phyloP scores from a whole-genome alignment of 1,140 invertebrate species.

The Berghia stephanieae region DNA sequence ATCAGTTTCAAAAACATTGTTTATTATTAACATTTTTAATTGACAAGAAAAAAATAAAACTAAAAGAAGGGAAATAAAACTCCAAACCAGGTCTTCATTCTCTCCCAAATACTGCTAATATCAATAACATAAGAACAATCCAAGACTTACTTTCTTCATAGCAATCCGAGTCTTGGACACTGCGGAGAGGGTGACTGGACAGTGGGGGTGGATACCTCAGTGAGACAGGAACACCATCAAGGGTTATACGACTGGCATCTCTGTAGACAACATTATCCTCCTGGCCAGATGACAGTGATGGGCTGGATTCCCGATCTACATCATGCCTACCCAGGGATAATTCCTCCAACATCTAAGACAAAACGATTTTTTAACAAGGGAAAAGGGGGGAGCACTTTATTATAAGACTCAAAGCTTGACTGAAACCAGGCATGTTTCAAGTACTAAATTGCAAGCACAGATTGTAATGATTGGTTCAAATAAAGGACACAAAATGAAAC shows the following conservation, averaged over 20 bases:
- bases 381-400: too few species aligned
- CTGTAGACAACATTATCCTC: background rate
- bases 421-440: too few species aligned
- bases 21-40: too few species aligned
- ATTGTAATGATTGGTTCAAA: too few species aligned
- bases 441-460: too few species aligned
- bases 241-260: constrained; percentile 9
- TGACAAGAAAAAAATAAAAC: too few species aligned
- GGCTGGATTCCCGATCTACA: background rate
- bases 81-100: too few species aligned
- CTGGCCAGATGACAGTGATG: constrained; percentile 17
- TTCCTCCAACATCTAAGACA: constrained; percentile 22
- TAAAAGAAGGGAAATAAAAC: too few species aligned
- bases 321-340: background rate
- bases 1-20: too few species aligned
- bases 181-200: background rate
- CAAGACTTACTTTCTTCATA: background rate
- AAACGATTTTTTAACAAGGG: background rate
- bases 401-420: too few species aligned
- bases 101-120: too few species aligned
- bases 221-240: constrained; percentile 17
- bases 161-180: too few species aligned
- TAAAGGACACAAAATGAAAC: background rate
- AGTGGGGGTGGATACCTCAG: constrained; percentile 28
- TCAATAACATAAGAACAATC: background rate